A percentile compares a stretch with the other conserved stretches of the same genome.
These are phyloP conservation scores for Platycheirus rosarum DNA, from an alignment of 2,888 invertebrate species.

Conservation along the genomic window DNA sequence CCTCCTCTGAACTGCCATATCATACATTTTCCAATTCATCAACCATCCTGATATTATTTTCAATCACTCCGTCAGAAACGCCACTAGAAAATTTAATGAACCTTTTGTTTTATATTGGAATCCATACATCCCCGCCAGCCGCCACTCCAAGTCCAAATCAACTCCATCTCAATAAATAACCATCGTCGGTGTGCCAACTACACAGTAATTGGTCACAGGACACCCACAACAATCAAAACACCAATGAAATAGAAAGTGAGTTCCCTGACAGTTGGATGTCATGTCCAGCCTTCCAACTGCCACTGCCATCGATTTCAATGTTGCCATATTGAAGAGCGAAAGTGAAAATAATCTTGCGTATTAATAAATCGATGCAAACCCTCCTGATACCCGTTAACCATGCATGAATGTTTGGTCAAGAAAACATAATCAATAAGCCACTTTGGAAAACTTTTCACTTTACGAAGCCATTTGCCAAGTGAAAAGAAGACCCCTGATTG, in stretches of 20 bases:
- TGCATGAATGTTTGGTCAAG: conserved; percentile 43
- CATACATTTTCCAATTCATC: conserved; percentile 19
- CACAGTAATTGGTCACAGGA: conserved; percentile 45
- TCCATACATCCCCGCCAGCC: conserved; percentile 17
- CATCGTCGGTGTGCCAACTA: neutral
- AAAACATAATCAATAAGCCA: conserved; percentile 39
- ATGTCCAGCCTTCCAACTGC: conserved; percentile 39
- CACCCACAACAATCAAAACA: neutral
- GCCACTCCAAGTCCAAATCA: neutral
- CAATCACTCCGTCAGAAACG: neutral
- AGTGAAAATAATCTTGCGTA: conserved; percentile 54
- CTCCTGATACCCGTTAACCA: conserved; percentile 24
- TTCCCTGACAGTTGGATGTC: conserved; percentile 40
- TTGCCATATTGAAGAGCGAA: conserved; percentile 66
- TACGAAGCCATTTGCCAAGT: conserved; percentile 49
- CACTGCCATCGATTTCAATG: too few relatives aligned
- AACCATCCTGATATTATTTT: conserved; percentile 17
- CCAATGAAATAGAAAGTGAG: conserved; percentile 65
- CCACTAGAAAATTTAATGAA: neutral
- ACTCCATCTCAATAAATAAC: conserved; percentile 1
- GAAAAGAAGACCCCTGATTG: conserved; percentile 43
- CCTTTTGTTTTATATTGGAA: neutral
- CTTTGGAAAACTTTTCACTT: conserved; percentile 68
- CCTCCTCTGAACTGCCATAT: conserved; percentile 5
- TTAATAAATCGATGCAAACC: conserved; percentile 64